Conservation (phyloP, 2,797 vertebrate genomes). For the Hypotaenidia philippensis region DNA sequence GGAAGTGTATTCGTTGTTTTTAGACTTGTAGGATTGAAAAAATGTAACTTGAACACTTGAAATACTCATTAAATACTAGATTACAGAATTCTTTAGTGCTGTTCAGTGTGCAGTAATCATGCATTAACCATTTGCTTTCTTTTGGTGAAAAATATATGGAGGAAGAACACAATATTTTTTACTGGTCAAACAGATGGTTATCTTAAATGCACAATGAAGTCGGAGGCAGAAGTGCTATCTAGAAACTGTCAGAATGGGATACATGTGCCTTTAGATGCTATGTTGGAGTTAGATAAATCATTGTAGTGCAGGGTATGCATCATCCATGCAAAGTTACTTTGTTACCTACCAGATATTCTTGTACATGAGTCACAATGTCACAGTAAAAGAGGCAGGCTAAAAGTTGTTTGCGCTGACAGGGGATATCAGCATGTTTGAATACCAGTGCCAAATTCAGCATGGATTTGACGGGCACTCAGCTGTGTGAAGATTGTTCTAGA, state of each 20-base stretch:
- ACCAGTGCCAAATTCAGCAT: neutral
- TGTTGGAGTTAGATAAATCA: neutral
- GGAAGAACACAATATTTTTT: neutral
- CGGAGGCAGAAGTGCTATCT: accelerated
- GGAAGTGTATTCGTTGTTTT: neutral
- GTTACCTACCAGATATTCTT: neutral
- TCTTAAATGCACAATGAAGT: neutral
- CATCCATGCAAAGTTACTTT: neutral
- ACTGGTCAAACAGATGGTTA: neutral
- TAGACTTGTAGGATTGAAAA: neutral
- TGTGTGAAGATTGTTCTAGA: neutral
- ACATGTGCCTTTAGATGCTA: accelerated
- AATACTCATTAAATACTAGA: neutral
- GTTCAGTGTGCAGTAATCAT: neutral
- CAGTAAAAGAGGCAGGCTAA: neutral
- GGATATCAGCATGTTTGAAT: neutral
- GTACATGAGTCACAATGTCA: neutral
- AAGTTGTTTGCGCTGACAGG: neutral
- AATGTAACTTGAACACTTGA: neutral
- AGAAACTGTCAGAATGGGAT: neutral
- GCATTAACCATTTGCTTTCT: neutral
- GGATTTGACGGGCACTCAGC: neutral
- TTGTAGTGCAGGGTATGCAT: neutral
- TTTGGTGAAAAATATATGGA: neutral
- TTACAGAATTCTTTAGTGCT: neutral